These are phyloP conservation scores for Eristalinus aeneus DNA, from an alignment of 2,888 invertebrate species.

Conservation along the genomic window DNA sequence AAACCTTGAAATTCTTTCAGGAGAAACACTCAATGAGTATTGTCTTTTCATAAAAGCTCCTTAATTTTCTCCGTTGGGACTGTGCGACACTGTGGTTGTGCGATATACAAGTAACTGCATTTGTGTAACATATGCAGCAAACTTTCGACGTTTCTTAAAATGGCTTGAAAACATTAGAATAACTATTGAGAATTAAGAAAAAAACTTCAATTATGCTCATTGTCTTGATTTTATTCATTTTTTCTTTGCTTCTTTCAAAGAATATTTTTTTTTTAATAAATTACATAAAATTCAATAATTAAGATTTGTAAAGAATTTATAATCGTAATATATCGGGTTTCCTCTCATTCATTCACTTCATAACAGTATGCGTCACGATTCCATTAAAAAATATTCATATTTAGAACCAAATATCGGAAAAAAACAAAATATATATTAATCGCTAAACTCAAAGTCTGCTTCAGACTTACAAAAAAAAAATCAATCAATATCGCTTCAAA, in stretches of 20 bases:
- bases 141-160: too few species aligned
- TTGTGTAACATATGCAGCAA: too few species aligned
- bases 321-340: slow-evolving; percentile 38
- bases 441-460: not conserved
- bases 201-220: slow-evolving; percentile 49
- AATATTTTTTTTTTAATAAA: slow-evolving; percentile 54
- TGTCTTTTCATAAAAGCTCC: too few species aligned
- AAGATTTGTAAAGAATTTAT: slow-evolving; percentile 66
- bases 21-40: too few species aligned
- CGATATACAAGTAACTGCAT: too few species aligned
- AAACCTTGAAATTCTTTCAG: too few species aligned
- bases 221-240: slow-evolving; percentile 52
- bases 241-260: slow-evolving; percentile 57
- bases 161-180: too few species aligned
- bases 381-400: slow-evolving; percentile 13
- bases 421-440: not conserved
- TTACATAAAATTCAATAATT: slow-evolving; percentile 69
- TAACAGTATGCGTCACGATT: slow-evolving; percentile 46
- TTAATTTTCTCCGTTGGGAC: too few species aligned
- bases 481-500: not conserved
- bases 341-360: slow-evolving; percentile 22
- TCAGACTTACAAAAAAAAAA: not conserved
- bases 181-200: not conserved
- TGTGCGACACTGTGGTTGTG: too few species aligned
- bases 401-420: not conserved